These are phyloP conservation scores for Onychomys arenicola DNA, from an alignment of 2,797 vertebrate genomes.

Conservation along the genomic window DNA sequence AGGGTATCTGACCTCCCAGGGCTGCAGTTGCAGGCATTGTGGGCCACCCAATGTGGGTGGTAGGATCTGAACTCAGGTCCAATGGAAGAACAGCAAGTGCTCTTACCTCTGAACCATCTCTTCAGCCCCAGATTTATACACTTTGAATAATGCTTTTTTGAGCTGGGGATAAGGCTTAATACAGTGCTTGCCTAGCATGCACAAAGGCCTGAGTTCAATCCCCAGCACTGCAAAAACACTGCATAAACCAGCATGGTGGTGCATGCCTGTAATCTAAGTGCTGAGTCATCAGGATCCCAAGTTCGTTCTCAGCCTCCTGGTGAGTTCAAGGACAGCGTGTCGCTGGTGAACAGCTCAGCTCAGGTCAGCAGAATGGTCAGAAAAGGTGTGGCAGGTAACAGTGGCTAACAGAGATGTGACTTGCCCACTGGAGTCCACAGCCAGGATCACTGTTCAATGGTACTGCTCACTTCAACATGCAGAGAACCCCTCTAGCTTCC, in stretches of 20 bases:
- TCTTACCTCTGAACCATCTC: not conserved
- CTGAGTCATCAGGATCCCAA: not conserved
- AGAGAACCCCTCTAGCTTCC: not conserved
- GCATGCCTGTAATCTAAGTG: not conserved
- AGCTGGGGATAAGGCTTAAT: no score
- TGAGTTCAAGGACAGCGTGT: not conserved
- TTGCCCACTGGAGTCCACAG: not conserved
- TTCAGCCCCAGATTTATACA: not conserved
- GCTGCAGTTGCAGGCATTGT: not conserved
- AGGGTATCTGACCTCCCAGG: not conserved
- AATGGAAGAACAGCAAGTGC: not conserved
- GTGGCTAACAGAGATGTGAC: no score
- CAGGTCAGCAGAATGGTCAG: not conserved
- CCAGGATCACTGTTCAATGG: not conserved
- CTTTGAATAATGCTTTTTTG: not conserved
- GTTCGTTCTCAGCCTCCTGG: not conserved
- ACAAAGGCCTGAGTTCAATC: not conserved
- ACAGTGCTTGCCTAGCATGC: not conserved
- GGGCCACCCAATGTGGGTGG: not conserved
- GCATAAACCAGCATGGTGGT: not conserved
- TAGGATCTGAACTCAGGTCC: not conserved
- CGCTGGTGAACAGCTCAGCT: not conserved
- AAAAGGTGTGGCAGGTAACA: not conserved
- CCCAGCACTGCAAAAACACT: not conserved
- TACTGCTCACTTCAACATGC: not conserved